A percentile compares a stretch with the other conserved stretches of the same genome.
Conservation (phyloP, 2,113 vertebrate species). For the Pseudorasbora parva region DNA sequence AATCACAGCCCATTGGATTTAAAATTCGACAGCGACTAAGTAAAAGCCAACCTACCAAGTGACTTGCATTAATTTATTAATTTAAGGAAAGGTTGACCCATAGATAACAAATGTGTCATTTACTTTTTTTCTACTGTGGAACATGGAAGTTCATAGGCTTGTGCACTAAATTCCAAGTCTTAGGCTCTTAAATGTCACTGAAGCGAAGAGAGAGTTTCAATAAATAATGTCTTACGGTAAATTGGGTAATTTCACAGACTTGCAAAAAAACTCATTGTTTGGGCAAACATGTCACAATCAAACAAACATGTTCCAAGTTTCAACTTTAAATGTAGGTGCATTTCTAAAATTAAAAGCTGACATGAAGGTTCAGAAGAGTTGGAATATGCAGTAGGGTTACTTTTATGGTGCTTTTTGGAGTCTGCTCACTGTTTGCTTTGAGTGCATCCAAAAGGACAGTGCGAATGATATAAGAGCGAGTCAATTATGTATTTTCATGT, state of each 20-base stretch:
- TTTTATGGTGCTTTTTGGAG: background rate
- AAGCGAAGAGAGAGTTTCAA: background rate
- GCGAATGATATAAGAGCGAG: background rate
- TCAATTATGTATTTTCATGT: conserved; percentile 18
- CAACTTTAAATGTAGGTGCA: background rate
- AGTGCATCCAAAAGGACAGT: background rate
- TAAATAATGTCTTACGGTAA: background rate
- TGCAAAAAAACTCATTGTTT: background rate
- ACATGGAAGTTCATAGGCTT: background rate
- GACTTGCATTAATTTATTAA: background rate
- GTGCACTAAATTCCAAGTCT: background rate
- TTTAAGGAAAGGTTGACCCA: background rate
- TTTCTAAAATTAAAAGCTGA: too few relatives aligned
- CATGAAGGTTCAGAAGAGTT: background rate
- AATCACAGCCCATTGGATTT: background rate
- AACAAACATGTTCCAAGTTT: background rate
- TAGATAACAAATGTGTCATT: background rate
- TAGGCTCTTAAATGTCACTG: too few relatives aligned
- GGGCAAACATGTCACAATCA: background rate
- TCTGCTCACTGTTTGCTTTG: background rate
- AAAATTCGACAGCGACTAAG: background rate
- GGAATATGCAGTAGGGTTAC: background rate
- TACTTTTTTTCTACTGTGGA: background rate
- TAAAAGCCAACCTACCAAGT: background rate
- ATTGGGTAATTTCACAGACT: background rate